Percentiles rank a stretch among this genome's conserved stretches.
Conservation (phyloP, 2,888 invertebrate genomes). For the Liodrosophila aerea region DNA sequence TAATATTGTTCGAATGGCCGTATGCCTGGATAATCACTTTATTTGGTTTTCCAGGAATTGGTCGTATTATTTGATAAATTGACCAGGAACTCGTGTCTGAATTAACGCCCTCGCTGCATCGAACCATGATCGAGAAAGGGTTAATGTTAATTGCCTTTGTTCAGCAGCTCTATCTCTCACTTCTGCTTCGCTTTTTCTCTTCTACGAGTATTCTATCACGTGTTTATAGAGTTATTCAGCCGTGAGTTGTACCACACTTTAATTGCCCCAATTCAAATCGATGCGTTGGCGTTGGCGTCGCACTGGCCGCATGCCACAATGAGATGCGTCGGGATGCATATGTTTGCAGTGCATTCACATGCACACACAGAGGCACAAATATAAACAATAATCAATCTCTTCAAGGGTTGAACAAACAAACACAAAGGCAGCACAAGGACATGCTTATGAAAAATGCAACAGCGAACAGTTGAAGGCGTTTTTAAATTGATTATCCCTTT, state of each 20-base stretch:
- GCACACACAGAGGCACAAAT: conserved; percentile 51
- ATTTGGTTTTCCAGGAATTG: conserved; percentile 66
- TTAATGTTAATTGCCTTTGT: conserved; percentile 66
- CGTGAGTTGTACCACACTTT: conserved; percentile 65
- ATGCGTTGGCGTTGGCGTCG: conserved; percentile 52
- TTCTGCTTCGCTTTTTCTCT: no score
- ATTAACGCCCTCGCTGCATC: conserved; percentile 71
- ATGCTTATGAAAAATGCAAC: conserved; percentile 62
- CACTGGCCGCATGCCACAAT: conserved; percentile 66
- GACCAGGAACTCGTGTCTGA: conserved; percentile 72
- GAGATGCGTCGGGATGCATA: conserved; percentile 37
- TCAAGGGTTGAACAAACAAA: conserved; percentile 76
- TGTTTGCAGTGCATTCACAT: conserved; percentile 72
- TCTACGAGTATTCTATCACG: conserved; percentile 66
- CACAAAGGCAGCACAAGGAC: conserved; percentile 68
- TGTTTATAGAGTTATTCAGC: conserved; percentile 63
- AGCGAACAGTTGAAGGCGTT: conserved; percentile 64
- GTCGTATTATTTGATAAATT: conserved; percentile 71
- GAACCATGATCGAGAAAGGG: conserved; percentile 56
- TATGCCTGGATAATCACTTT: conserved; percentile 57
- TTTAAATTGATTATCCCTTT: conserved; percentile 74
- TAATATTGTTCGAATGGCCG: conserved; percentile 13
- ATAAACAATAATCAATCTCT: conserved; percentile 81
- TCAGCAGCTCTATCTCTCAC: no score
- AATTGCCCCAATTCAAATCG: conserved; percentile 76